Evolutionary conservation across 2,797 vertebrate species (phyloP).

Genomic region (Phataginus tricuspis): DNA sequence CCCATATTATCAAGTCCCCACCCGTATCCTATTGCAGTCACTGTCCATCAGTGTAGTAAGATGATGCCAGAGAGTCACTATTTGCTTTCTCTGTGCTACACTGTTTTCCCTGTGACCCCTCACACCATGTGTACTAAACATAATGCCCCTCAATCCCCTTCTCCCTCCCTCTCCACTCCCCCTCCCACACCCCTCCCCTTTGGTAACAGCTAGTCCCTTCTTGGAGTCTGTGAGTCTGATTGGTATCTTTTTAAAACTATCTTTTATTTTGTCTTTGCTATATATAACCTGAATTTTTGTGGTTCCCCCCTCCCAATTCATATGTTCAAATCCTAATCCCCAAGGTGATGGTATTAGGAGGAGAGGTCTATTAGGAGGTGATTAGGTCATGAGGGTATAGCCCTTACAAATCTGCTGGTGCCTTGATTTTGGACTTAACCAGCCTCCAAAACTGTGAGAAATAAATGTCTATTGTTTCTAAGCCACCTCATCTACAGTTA

Average conservation of each 20-base stretch:
- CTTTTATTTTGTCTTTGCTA: neutral
- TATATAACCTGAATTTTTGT: neutral
- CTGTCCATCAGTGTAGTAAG: no score
- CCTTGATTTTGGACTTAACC: neutral
- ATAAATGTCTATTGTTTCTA: neutral
- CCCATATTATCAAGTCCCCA: no score
- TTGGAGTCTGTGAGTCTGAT: no score
- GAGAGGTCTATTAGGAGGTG: neutral
- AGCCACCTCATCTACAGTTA: neutral
- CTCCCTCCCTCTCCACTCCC: no score
- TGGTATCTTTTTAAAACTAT: neutral
- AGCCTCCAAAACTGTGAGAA: neutral
- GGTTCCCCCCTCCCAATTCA: neutral
- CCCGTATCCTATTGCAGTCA: no score
- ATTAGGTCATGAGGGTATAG: neutral
- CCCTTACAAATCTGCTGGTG: neutral
- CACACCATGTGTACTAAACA: no score
- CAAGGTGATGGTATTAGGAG: neutral
- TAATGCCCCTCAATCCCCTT: no score
- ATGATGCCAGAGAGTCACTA: no score
- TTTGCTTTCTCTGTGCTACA: no score
- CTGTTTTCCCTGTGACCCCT: no score
- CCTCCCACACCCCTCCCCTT: no score
- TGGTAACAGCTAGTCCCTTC: no score
- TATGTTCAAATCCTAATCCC: neutral